Evolutionary conservation across 2,113 vertebrate species (phyloP).

Genomic region (Peromyscus polionotus): DNA sequence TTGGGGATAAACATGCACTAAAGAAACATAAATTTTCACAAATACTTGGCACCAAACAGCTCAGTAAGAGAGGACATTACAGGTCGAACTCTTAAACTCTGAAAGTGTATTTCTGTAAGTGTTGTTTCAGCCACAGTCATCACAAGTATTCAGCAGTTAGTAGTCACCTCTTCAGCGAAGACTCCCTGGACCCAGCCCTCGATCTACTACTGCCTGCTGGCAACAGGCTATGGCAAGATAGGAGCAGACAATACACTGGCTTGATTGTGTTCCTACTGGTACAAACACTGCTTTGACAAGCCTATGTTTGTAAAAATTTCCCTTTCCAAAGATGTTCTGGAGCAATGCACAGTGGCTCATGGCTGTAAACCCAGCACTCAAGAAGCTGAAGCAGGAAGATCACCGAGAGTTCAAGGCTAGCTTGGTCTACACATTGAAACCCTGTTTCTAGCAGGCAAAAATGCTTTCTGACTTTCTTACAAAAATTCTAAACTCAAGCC

Average conservation of each 20-base stretch:
- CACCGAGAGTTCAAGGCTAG: no score
- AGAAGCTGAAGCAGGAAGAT: neutral
- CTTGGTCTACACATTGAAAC: neutral
- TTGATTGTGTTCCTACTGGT: neutral
- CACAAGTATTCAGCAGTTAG: slow-evolving; percentile 38
- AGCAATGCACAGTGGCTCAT: neutral
- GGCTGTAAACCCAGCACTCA: neutral
- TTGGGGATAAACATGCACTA: slow-evolving; percentile 20
- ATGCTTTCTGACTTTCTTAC: neutral
- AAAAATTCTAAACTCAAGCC: neutral
- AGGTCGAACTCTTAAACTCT: slow-evolving; percentile 35
- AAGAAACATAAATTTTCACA: slow-evolving; percentile 43
- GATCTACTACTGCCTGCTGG: neutral
- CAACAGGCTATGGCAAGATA: neutral
- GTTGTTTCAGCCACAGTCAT: neutral
- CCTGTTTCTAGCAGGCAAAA: neutral
- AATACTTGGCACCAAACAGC: slow-evolving; percentile 15
- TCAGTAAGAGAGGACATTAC: slow-evolving; percentile 21
- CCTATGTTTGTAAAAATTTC: neutral
- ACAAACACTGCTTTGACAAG: neutral
- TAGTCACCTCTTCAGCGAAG: slow-evolving; percentile 45
- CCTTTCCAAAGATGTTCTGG: slow-evolving; percentile 42
- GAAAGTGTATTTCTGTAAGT: slow-evolving; percentile 27
- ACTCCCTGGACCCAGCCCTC: neutral
- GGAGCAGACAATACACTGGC: neutral